Evolutionary conservation across 1,140 invertebrate species (phyloP).

Genomic region (roundworm (Caenorhabditis elegans)): DNA sequence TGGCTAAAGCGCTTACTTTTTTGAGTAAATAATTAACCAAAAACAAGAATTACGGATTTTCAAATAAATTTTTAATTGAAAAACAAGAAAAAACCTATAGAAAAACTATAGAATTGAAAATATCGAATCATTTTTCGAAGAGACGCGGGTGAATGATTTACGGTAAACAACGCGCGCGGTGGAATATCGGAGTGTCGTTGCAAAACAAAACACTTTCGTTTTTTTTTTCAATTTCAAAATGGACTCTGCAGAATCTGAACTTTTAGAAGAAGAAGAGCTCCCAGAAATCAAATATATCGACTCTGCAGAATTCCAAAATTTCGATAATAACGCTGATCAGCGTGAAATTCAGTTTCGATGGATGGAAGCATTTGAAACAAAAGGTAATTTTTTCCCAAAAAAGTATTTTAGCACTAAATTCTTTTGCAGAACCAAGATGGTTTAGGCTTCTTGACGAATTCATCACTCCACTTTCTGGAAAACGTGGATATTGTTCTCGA

Average conservation of each 20-base stretch:
- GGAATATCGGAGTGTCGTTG: neutral
- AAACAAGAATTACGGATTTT: no score
- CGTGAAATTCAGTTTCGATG: neutral
- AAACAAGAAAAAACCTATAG: no score
- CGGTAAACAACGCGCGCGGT: neutral
- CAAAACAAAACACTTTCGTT: neutral
- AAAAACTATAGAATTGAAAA: no score
- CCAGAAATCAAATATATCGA: neutral
- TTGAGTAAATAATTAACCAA: no score
- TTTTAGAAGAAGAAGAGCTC: neutral
- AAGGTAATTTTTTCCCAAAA: neutral
- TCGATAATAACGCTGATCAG: neutral
- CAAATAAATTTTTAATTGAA: no score
- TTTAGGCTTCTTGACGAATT: neutral
- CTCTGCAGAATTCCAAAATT: neutral
- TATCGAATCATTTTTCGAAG: no score
- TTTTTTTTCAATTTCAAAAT: neutral
- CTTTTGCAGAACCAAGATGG: neutral
- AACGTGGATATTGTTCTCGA: neutral
- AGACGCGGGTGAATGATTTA: neutral
- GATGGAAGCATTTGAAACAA: neutral
- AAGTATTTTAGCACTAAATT: neutral
- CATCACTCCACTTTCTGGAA: neutral
- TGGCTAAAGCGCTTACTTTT: no score
- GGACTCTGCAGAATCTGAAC: neutral